phyloP scores from a whole-genome alignment of 2,113 vertebrate genomes.

The Rhea pennata region DNA sequence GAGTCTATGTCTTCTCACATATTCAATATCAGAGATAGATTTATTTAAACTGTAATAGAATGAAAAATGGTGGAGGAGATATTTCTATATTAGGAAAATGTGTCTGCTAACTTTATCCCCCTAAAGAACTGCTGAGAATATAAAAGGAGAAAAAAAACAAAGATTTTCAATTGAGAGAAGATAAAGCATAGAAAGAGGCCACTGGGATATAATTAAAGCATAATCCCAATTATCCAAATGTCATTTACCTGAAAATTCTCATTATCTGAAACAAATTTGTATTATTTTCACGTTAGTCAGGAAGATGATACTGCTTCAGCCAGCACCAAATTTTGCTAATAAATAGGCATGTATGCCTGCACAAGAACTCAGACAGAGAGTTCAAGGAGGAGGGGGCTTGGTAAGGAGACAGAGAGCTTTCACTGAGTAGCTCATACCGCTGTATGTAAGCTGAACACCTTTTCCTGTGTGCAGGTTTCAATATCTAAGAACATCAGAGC shows the following conservation, averaged over 20 bases:
- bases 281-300: neutral
- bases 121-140: neutral
- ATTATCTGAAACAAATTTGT: neutral
- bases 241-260: neutral
- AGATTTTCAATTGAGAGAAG: neutral
- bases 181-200: neutral
- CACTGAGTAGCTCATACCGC: neutral
- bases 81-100: neutral
- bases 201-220: neutral
- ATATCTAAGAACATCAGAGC: neutral
- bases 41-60: neutral
- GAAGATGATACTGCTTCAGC: neutral
- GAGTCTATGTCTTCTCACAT: neutral
- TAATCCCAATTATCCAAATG: neutral
- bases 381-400: neutral
- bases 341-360: neutral
- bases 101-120: neutral
- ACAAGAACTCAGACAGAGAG: neutral
- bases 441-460: neutral
- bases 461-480: neutral
- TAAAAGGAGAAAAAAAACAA: neutral
- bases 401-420: neutral
- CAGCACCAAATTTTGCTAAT: neutral
- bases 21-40: neutral
- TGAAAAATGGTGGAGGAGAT: accelerated